These are phyloP conservation scores for Colaptes auratus DNA, from an alignment of 2,113 vertebrate genomes.

Conservation along the genomic window DNA sequence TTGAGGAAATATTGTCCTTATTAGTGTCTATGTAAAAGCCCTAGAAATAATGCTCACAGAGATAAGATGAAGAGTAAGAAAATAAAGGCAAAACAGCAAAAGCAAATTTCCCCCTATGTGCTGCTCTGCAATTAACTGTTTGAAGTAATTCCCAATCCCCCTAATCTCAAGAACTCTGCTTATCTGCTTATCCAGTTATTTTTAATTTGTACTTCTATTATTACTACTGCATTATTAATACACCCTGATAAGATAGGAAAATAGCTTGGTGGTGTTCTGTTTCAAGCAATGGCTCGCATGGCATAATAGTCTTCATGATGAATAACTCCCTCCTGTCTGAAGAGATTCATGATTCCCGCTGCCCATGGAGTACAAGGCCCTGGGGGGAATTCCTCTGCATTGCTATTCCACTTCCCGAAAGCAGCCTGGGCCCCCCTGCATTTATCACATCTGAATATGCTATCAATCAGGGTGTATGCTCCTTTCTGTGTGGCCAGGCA, in stretches of 20 bases:
- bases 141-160: slow-evolving; percentile 35
- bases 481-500: neutral
- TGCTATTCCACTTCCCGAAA: slow-evolving; percentile 1
- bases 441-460: neutral
- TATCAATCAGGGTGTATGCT: neutral
- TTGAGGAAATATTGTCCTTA: slow-evolving; percentile 14
- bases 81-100: slow-evolving; percentile 6
- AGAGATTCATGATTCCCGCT: slow-evolving; percentile 1
- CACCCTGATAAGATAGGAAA: slow-evolving; percentile 52
- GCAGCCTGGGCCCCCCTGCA: neutral
- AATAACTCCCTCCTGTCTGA: neutral
- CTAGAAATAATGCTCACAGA: neutral
- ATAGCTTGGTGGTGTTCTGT: slow-evolving; percentile 17
- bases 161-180: slow-evolving; percentile 49
- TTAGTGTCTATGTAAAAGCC: neutral
- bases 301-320: neutral
- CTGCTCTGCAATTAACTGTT: slow-evolving; percentile 33
- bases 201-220: slow-evolving; percentile 52
- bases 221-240: slow-evolving; percentile 52
- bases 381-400: neutral
- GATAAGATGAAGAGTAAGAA: slow-evolving; percentile 26
- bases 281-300: neutral
- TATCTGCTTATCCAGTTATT: slow-evolving; percentile 50
- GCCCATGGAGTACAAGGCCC: neutral
- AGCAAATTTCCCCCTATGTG: neutral